A percentile compares a stretch with the other conserved stretches of the same genome.
Evolutionary conservation across 92 coral and sea anemone genomes (phyloP).

Genomic region (Palythoa caribaeorum): DNA sequence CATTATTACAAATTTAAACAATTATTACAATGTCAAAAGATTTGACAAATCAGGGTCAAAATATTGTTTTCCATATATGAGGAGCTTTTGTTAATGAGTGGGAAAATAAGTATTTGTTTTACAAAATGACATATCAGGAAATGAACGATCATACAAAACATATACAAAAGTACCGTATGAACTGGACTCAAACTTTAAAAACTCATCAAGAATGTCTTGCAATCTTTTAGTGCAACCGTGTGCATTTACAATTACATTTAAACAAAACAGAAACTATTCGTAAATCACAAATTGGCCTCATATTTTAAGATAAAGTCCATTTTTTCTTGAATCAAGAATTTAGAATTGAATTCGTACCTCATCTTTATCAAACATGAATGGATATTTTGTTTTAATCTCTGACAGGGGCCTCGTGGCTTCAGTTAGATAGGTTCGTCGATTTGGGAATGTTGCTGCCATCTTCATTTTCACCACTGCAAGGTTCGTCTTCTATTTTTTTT

Average conservation of each 20-base stretch:
- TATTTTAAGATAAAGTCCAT: neutral
- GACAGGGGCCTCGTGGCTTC: neutral
- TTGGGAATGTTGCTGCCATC: neutral
- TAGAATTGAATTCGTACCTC: neutral
- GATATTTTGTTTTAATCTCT: no score
- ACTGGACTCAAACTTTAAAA: no score
- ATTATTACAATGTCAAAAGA: no score
- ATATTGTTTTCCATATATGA: no score
- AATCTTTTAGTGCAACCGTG: slow-evolving; percentile 1
- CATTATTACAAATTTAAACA: neutral
- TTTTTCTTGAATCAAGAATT: no score
- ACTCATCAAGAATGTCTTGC: no score
- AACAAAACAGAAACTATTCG: neutral
- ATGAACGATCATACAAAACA: no score
- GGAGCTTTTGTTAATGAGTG: no score
- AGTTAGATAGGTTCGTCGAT: neutral
- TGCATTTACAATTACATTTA: neutral
- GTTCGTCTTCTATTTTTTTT: neutral
- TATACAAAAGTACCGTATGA: no score
- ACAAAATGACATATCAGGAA: no score
- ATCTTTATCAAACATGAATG: neutral
- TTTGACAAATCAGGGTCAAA: no score
- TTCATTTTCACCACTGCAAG: neutral
- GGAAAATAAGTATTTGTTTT: no score
- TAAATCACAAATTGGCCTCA: neutral